Evolutionary conservation across 2,888 invertebrate genomes (phyloP).

Genomic region (Dicranocentrus wangi): DNA sequence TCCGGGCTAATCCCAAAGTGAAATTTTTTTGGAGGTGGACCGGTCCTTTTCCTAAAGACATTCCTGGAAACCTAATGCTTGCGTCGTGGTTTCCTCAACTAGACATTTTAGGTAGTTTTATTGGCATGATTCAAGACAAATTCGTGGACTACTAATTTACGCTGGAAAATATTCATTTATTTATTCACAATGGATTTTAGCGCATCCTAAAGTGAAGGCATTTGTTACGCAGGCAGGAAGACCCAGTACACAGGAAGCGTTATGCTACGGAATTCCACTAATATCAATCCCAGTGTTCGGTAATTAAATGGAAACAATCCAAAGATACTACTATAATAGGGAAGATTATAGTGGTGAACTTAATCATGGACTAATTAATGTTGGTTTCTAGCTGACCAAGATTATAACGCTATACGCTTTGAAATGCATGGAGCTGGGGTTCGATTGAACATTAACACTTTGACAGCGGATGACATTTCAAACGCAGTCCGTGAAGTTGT

Average conservation of each 20-base stretch:
- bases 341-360: neutral
- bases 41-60: constrained; percentile 52
- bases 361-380: neutral
- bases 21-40: constrained; percentile 72
- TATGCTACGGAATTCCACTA: constrained; percentile 67
- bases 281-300: constrained; percentile 62
- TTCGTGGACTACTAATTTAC: neutral
- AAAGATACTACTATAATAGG: neutral
- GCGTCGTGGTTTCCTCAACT: constrained; percentile 72
- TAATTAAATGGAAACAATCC: neutral
- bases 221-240: constrained; percentile 62
- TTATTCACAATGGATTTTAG: neutral
- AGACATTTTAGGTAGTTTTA: constrained; percentile 69
- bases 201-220: constrained; percentile 46
- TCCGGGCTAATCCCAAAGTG: constrained; percentile 49
- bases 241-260: constrained; percentile 66
- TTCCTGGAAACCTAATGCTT: constrained; percentile 70
- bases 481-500: constrained; percentile 8
- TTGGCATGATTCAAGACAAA: neutral
- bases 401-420: constrained; percentile 57
- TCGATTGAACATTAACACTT: constrained; percentile 39
- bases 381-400: constrained; percentile 50
- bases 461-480: constrained; percentile 26
- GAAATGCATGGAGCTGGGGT: constrained; percentile 34
- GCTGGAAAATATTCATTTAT: neutral